phyloP scores from a whole-genome alignment of 2,888 invertebrate genomes.

The Lomographa bimaculata region DNA sequence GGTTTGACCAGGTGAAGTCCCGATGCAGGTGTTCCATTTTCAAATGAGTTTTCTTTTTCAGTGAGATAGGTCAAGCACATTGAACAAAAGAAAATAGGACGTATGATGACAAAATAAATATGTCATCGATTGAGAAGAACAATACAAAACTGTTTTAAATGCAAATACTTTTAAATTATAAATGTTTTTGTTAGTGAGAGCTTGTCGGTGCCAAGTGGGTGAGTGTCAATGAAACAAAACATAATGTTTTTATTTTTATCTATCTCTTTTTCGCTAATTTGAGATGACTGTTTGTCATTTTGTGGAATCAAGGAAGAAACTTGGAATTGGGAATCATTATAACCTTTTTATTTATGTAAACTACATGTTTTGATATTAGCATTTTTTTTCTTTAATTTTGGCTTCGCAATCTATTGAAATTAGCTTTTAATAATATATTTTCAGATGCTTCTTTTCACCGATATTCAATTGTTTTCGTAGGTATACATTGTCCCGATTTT shows the following conservation, averaged over 20 bases:
- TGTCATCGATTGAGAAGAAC: constrained; percentile 28
- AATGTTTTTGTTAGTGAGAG: constrained; percentile 50
- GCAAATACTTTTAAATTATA: constrained; percentile 34
- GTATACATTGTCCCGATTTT: too few species aligned
- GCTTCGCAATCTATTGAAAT: too few species aligned
- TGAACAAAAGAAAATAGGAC: constrained; percentile 1
- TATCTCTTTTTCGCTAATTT: constrained; percentile 24
- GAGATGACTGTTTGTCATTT: constrained; percentile 16
- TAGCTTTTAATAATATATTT: too few species aligned
- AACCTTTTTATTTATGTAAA: too few species aligned
- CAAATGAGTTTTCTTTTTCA: constrained; percentile 4
- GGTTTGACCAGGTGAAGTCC: background rate
- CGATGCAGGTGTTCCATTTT: background rate
- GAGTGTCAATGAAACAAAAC: constrained; percentile 66
- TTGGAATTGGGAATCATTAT: too few species aligned
- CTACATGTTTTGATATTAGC: too few species aligned
- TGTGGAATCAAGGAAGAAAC: too few species aligned
- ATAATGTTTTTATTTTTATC: constrained; percentile 46
- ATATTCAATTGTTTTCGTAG: too few species aligned
- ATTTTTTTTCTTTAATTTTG: too few species aligned
- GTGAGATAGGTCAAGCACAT: constrained; percentile 1
- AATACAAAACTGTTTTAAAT: constrained; percentile 26
- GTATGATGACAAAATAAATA: constrained; percentile 29
- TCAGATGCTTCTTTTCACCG: too few species aligned
- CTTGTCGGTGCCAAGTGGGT: constrained; percentile 72